Percentiles rank a stretch among this genome's conserved stretches.
Conservation (phyloP, 92 coral and sea anemone genomes). For the Diadumene lineata region DNA sequence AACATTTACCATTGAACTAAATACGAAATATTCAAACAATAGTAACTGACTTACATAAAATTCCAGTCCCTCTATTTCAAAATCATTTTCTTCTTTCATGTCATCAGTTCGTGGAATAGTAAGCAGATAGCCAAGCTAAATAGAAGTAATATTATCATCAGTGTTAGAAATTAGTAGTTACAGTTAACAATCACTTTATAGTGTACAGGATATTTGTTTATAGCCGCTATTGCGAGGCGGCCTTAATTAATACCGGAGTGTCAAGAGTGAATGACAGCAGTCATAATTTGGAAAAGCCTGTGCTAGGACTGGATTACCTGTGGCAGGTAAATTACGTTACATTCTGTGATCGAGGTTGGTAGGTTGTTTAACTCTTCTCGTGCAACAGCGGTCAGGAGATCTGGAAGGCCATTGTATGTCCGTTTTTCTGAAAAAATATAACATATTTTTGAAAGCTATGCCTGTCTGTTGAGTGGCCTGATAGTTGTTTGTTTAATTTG, state of each 20-base stretch:
- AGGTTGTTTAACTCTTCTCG: constrained; percentile 93
- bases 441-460: neutral
- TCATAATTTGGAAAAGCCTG: neutral
- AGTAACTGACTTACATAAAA: constrained; percentile 81
- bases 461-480: neutral
- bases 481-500: neutral
- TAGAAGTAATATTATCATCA: too few species aligned
- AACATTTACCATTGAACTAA: too few species aligned
- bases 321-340: constrained; percentile 94
- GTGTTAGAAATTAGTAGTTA: too few species aligned
- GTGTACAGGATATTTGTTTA: too few species aligned
- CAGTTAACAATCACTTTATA: too few species aligned
- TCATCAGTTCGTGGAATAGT: constrained; percentile 88
- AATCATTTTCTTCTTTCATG: constrained; percentile 95
- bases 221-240: too few species aligned
- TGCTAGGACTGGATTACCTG: constrained; percentile 79
- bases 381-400: constrained; percentile 97
- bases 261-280: too few species aligned
- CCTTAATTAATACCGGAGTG: too few species aligned
- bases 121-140: constrained; percentile 86
- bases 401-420: constrained; percentile 96
- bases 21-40: too few species aligned
- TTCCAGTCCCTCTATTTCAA: constrained; percentile 89
- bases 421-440: constrained; percentile 67
- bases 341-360: constrained; percentile 86